Evolutionary conservation across 2,888 invertebrate genomes (phyloP).

Genomic region (Drosophila eohydei): DNA sequence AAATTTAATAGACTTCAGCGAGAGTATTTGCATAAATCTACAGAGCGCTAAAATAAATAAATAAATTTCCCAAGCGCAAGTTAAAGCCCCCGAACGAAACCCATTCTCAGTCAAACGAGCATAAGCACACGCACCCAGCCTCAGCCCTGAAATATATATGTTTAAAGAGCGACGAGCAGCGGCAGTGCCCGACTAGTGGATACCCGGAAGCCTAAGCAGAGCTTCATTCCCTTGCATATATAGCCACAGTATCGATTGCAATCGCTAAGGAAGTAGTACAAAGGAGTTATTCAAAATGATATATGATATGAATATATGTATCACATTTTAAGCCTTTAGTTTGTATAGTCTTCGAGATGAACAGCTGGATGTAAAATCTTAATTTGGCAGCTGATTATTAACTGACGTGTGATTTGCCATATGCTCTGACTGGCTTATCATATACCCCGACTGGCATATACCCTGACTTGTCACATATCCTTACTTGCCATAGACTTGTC

Average conservation of each 20-base stretch:
- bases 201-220: not conserved
- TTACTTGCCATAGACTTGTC: no score
- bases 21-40: constrained; percentile 73
- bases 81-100: not conserved
- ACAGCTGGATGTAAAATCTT: no score
- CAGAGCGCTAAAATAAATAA: constrained; percentile 40
- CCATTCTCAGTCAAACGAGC: not conserved
- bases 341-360: no score
- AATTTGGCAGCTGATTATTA: no score
- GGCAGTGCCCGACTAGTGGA: not conserved
- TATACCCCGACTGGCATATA: no score
- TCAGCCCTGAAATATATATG: not conserved
- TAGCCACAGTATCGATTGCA: no score
- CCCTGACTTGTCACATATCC: no score
- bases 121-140: not conserved
- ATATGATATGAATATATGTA: no score
- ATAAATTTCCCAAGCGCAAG: constrained; percentile 36
- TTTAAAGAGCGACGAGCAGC: not conserved
- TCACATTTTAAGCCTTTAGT: no score
- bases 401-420: no score
- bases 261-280: no score
- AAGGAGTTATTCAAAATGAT: no score
- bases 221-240: not conserved
- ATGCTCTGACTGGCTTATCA: not conserved
- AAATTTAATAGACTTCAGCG: constrained; percentile 73